Evolutionary conservation across 1,140 invertebrate genomes (phyloP).

Genomic region (Oryzaephilus surinamensis): DNA sequence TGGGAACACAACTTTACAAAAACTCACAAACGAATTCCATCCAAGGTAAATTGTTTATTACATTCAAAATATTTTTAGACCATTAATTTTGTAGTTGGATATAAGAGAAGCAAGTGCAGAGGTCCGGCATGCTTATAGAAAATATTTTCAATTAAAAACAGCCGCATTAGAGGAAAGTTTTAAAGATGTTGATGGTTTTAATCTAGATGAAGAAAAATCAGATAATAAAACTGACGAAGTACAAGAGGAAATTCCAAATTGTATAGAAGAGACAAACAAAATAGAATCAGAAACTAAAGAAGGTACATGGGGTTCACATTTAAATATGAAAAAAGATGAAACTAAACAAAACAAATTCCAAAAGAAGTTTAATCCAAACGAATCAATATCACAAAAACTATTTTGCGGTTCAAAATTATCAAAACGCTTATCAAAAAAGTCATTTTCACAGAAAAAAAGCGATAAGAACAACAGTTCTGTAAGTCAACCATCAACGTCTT

Average conservation of each 20-base stretch:
- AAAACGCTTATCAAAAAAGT: constrained; percentile 66
- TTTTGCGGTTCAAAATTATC: constrained; percentile 56
- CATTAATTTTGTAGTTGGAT: constrained; percentile 48
- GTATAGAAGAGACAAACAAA: too few relatives aligned
- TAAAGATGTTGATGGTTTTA: constrained; percentile 36
- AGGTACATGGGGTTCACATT: constrained; percentile 46
- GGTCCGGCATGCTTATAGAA: constrained; percentile 67
- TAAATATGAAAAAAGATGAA: constrained; percentile 34
- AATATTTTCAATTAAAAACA: constrained; percentile 69
- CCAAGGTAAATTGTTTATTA: constrained; percentile 45
- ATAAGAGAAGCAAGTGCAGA: constrained; percentile 59
- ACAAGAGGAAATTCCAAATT: too few relatives aligned
- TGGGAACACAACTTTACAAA: constrained; percentile 71
- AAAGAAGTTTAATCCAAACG: constrained; percentile 18
- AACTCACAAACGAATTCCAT: constrained; percentile 54
- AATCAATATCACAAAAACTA: constrained; percentile 52
- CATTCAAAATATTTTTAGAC: constrained; percentile 7
- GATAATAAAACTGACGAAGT: too few relatives aligned
- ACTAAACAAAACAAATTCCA: constrained; percentile 1
- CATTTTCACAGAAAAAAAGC: constrained; percentile 33
- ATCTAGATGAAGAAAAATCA: constrained; percentile 26
- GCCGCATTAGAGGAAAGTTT: constrained; percentile 57
- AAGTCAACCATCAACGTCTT: too few relatives aligned
- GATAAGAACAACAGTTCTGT: too few relatives aligned
- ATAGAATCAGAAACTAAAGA: too few relatives aligned